These are phyloP conservation scores for Cichlasoma orientale DNA, from an alignment of 2,797 vertebrate genomes.

Conservation along the genomic window DNA sequence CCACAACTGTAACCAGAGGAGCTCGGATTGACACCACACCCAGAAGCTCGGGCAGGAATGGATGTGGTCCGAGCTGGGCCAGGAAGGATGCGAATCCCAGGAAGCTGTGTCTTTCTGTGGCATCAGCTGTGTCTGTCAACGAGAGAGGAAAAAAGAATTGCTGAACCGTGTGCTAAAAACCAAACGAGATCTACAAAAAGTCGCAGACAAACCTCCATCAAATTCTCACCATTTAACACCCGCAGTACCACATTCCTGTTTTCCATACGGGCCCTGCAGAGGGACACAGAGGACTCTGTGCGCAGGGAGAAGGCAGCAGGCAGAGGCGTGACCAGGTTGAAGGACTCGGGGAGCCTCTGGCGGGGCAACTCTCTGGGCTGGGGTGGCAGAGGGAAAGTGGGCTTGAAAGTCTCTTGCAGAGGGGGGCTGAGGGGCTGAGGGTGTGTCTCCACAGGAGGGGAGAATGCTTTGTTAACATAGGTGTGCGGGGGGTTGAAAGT, in stretches of 20 bases:
- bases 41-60: constrained; percentile 87
- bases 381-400: constrained; percentile 46
- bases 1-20: constrained; percentile 89
- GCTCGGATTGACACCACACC: constrained; percentile 87
- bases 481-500: constrained; percentile 65
- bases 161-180: background rate
- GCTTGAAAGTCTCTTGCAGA: background rate
- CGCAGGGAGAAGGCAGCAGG: constrained; percentile 73
- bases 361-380: constrained; percentile 77
- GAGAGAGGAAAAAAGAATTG: background rate
- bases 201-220: background rate
- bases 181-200: background rate
- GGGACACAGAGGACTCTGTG: constrained; percentile 68
- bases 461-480: constrained; percentile 38
- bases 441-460: background rate
- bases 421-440: constrained; percentile 3
- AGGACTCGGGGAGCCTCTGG: constrained; percentile 81
- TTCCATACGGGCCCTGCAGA: constrained; percentile 83
- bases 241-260: constrained; percentile 82
- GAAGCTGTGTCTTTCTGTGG: constrained; percentile 84
- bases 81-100: constrained; percentile 89
- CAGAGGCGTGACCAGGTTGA: constrained; percentile 78
- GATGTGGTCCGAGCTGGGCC: constrained; percentile 85
- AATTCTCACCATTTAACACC: constrained; percentile 78
- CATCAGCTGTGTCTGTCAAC: constrained; percentile 76